Conservation (phyloP, 1,140 invertebrate genomes). For the Drosophila elegans region DNA sequence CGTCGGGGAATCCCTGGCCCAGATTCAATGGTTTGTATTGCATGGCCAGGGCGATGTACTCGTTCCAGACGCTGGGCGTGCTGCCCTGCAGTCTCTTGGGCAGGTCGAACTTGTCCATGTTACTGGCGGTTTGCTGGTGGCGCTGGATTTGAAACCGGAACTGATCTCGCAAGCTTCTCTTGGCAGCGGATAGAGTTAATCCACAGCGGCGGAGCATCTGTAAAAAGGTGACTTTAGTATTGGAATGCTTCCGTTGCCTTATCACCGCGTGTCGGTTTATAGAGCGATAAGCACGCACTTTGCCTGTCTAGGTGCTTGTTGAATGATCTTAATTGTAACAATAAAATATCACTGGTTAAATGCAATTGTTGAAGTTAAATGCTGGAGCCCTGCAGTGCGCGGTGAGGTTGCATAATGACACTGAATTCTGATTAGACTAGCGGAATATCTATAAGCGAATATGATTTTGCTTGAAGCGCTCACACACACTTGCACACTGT, state of each 20-base stretch:
- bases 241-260: slow-evolving; percentile 5
- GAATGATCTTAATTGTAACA: background rate
- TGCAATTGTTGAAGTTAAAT: slow-evolving; percentile 46
- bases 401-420: slow-evolving; percentile 77
- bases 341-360: slow-evolving; percentile 63
- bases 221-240: slow-evolving; percentile 15
- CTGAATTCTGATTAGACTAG: slow-evolving; percentile 40
- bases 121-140: slow-evolving; percentile 17
- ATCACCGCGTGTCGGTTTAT: slow-evolving; percentile 32
- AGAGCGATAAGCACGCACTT: slow-evolving; percentile 39
- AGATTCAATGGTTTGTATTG: slow-evolving; percentile 97
- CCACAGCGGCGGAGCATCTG: slow-evolving; percentile 63
- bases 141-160: slow-evolving; percentile 10
- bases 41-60: slow-evolving; percentile 95
- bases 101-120: slow-evolving; percentile 87
- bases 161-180: slow-evolving; percentile 6
- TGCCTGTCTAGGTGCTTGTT: slow-evolving; percentile 16
- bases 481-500: slow-evolving; percentile 12
- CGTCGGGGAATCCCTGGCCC: slow-evolving; percentile 99
- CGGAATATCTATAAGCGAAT: slow-evolving; percentile 33
- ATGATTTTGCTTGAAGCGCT: slow-evolving; percentile 52
- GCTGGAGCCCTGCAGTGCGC: slow-evolving; percentile 29
- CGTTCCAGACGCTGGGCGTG: slow-evolving; percentile 91
- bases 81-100: slow-evolving; percentile 87
- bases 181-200: slow-evolving; percentile 6